Base-by-base conservation (phyloP, 2,888 invertebrate species). In the Apoda limacodes region DNA sequence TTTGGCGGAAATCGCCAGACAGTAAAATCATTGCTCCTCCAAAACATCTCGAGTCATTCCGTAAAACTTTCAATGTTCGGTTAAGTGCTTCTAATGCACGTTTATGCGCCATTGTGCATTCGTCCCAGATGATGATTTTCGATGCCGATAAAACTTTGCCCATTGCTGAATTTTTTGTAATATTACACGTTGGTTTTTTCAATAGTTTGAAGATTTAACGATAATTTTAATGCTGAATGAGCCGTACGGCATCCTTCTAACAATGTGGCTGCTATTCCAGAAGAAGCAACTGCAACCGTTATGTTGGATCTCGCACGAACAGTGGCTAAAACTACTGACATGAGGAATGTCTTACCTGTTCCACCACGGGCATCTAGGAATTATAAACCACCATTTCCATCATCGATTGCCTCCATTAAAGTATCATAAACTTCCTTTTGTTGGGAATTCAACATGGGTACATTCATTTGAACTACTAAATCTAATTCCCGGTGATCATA, bases 211-310 rank as follows among this genome's bases (percentile, higher is more conserved):
- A n/a, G n/a, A n/a, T n/a, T n/a, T n/a, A 37, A 37, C 23, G 37
- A 31, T 13, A 28, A 37, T 37, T 34, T 37, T n/a, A n/a, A n/a
- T 24, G 34, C 34, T 26, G 32, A 29, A 32, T 39, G 37, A 32
- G 39, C 34, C 33, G 32, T 34, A 30, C n/a, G n/a, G n/a, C n/a
- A 35, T 35, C 39, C 32, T 29, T 39, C 35, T 39, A 39, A 35
- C 27, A 44, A 43, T 22, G 41, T 39, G 26, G 42, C 42, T 30
- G 40, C 39, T 39, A 41, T 42, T 40, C 43, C 45, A 35, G 40
- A 46, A 40, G 45, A 50, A 48, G 46, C 48, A 45, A 48, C 34
- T 44, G 46, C 47, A 25, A 48, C 37, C 34, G 46, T 48, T 25
- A 37, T 39, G 26, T 34, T 31, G 30, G 34, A 40, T 35, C 33